Conservation (phyloP, 92 coral and sea anemone species). For the Actinostola sp. region DNA sequence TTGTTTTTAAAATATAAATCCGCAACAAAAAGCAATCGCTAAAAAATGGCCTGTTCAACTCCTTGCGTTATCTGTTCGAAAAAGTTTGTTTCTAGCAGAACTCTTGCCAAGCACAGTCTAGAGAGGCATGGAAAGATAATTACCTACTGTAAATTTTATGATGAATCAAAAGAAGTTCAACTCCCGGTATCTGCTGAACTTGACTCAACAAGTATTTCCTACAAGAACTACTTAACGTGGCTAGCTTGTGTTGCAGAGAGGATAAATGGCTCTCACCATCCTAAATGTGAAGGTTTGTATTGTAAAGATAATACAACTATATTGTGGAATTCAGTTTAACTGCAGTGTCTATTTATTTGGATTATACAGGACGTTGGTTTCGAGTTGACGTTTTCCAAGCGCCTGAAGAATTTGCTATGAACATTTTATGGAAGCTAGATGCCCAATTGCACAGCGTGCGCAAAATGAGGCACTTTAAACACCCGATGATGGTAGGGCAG, state of each 20-base stretch:
- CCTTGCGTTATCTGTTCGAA: background rate
- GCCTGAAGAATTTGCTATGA: background rate
- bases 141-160: background rate
- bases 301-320: too few species aligned
- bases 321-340: too few species aligned
- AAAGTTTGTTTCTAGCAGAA: background rate
- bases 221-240: background rate
- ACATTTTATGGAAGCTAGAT: background rate
- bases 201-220: background rate
- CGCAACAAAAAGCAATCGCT: background rate
- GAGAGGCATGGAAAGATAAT: background rate
- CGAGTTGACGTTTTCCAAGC: background rate
- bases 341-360: too few species aligned
- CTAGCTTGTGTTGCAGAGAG: background rate
- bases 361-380: too few species aligned
- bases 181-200: background rate
- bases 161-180: background rate
- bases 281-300: slow-evolving; percentile 5
- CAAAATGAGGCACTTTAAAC: slow-evolving; percentile 14
- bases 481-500: slow-evolving; percentile 3
- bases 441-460: background rate
- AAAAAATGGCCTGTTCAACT: background rate
- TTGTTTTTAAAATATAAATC: background rate
- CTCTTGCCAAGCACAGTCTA: slow-evolving; percentile 3
- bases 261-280: slow-evolving; percentile 7